Conservation (phyloP, 2,113 vertebrate species). For the Ceratotherium simum region DNA sequence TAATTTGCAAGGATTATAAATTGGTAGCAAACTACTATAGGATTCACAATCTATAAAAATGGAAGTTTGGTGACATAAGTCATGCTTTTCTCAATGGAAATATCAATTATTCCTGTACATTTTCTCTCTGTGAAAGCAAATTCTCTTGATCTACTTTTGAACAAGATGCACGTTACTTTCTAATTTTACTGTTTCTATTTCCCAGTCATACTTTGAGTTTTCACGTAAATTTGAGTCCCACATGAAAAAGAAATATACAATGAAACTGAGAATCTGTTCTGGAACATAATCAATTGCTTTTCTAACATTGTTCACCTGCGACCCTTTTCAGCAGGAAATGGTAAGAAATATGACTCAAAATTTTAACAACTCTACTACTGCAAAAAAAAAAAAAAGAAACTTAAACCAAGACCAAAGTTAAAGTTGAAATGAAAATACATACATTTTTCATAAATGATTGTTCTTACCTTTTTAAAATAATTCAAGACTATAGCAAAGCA, state of each 20-base stretch:
- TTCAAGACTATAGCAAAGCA: constrained; percentile 1
- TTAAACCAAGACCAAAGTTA: not conserved
- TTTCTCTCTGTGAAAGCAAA: constrained; percentile 40
- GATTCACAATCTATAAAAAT: not conserved
- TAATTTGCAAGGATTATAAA: not conserved
- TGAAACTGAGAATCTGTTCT: constrained; percentile 54
- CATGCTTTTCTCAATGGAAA: not conserved
- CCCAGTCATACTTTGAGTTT: constrained; percentile 40
- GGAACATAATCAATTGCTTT: constrained; percentile 47
- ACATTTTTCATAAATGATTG: constrained; percentile 19
- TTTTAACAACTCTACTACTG: not conserved
- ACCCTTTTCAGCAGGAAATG: constrained; percentile 54
- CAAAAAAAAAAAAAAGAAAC: not conserved
- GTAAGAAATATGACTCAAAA: constrained; percentile 67
- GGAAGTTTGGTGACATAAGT: not conserved
- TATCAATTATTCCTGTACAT: not conserved
- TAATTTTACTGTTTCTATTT: constrained; percentile 51
- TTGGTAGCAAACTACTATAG: not conserved
- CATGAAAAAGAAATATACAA: not conserved
- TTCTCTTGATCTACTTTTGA: not conserved
- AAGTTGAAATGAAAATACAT: constrained; percentile 42
- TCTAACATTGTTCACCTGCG: constrained; percentile 11
- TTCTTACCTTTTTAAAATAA: constrained; percentile 32
- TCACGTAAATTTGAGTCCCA: constrained; percentile 28
- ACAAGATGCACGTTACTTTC: not conserved